Evolutionary conservation across 30 jellyfish, hydroid and myxozoan species (phyloP).

Genomic region (Euphysa ruthae): DNA sequence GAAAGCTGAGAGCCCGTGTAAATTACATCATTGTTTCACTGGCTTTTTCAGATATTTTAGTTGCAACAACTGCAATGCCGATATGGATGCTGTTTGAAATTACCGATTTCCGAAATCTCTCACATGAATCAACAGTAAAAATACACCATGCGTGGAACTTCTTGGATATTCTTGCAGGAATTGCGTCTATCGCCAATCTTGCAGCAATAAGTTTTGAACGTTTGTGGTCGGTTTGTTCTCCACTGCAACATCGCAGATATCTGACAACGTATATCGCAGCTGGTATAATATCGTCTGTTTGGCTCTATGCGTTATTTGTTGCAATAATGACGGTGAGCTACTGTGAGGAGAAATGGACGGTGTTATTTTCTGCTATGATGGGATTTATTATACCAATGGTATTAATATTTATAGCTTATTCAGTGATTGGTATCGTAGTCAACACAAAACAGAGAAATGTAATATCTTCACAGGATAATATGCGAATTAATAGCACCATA

Average conservation of each 20-base stretch:
- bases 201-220: conserved; percentile 87
- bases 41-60: conserved; percentile 68
- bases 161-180: conserved; percentile 73
- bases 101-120: conserved; percentile 44
- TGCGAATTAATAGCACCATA: conserved; percentile 55
- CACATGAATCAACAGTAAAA: conserved; percentile 23
- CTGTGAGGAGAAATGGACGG: conserved; percentile 51
- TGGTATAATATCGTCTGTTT: conserved; percentile 28
- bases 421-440: conserved; percentile 36
- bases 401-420: conserved; percentile 52
- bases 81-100: conserved; percentile 60
- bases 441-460: conserved; percentile 50
- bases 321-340: conserved; percentile 41
- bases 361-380: conserved; percentile 30
- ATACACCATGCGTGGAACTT: conserved; percentile 54
- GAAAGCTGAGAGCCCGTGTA: conserved; percentile 51
- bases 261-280: conserved; percentile 49
- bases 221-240: conserved; percentile 78
- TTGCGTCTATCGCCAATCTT: conserved; percentile 76
- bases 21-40: conserved; percentile 70
- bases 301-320: conserved; percentile 59
- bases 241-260: conserved; percentile 78
- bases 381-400: conserved; percentile 73
- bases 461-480: conserved; percentile 58
- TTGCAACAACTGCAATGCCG: conserved; percentile 83